Conservation (phyloP, 2,888 invertebrate species). For the Ptychoptera albimana region DNA sequence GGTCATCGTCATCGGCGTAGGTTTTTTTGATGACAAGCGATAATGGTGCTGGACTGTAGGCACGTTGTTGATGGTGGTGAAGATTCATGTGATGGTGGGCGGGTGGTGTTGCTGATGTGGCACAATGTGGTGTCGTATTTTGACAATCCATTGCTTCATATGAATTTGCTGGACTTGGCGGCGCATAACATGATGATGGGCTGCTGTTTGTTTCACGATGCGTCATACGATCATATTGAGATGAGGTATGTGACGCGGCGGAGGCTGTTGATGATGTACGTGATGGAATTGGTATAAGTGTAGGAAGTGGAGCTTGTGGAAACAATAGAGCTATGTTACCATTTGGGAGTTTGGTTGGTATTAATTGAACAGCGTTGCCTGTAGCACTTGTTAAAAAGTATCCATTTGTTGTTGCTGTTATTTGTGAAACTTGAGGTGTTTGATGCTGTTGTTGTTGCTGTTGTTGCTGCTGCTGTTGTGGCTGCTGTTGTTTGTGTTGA, state of each 20-base stretch:
- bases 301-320: conserved; percentile 50
- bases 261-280: conserved; percentile 57
- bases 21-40: conserved; percentile 56
- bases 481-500: conserved; percentile 7
- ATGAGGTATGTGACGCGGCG: conserved; percentile 41
- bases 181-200: conserved; percentile 38
- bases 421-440: conserved; percentile 17
- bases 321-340: conserved; percentile 70
- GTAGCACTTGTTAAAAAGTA: conserved; percentile 50
- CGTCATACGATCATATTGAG: conserved; percentile 27
- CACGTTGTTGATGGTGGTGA: conserved; percentile 22
- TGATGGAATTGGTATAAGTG: conserved; percentile 57
- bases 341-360: conserved; percentile 66
- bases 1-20: conserved; percentile 15
- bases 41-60: conserved; percentile 34
- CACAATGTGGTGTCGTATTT: conserved; percentile 35
- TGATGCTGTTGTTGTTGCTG: conserved; percentile 12
- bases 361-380: conserved; percentile 55
- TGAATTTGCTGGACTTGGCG: conserved; percentile 36
- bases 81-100: conserved; percentile 28
- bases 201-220: conserved; percentile 28
- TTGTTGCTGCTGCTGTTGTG: conserved; percentile 12
- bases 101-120: conserved; percentile 23
- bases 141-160: conserved; percentile 31
- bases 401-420: conserved; percentile 33